Evolutionary conservation across 2,888 invertebrate genomes (phyloP), one percentile per base, ranked within the genome.

Genomic region (Phymatocera aterrima): DNA sequence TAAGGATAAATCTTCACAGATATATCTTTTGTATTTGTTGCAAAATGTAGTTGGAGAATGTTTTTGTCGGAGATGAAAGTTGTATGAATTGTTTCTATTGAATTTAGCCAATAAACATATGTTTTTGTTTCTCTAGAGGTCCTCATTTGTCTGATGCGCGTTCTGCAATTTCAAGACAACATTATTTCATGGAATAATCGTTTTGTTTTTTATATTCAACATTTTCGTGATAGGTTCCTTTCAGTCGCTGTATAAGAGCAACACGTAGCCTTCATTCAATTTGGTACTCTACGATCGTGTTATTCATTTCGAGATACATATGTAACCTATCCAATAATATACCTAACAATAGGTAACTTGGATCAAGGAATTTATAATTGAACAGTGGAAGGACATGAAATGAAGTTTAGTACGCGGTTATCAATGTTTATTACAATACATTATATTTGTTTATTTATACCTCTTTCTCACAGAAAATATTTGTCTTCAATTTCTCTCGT

Each of bases 381-480:
- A 43, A 18, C 21, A 5, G 12, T 48, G 34, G 51, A 18, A n/a
- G 72, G 72, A 34, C 34, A 72, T 72, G 60, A 40, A 57, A 75
- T 75, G n/a, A 75, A 75, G 37, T 54, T n/a, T 5, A 21, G 21
- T 43, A 75, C 37, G 75, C 54, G 75, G n/a, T 75, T 75, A 57
- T 60, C 57, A 54, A 28, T 75, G 60, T 75, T 75, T 57, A 75
- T 75, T 75, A 57, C 75, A 75, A 75, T 75, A 75, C 75, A 75
- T 57, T 75, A 57, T 75, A 75, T 75, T 37, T 75, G 21, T 60
- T 75, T 75, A 75, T 75, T 75, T 75, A 75, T 57, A 75, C 75
- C 34, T 40, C 75, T 75, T 75, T 54, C 75, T 75, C 75, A 75
- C 75, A 57, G 75, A 75, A 75, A 75, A 75, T 75, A 75, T 75